phyloP scores from a whole-genome alignment of 2,888 invertebrate genomes.

The Dusona sp. region DNA sequence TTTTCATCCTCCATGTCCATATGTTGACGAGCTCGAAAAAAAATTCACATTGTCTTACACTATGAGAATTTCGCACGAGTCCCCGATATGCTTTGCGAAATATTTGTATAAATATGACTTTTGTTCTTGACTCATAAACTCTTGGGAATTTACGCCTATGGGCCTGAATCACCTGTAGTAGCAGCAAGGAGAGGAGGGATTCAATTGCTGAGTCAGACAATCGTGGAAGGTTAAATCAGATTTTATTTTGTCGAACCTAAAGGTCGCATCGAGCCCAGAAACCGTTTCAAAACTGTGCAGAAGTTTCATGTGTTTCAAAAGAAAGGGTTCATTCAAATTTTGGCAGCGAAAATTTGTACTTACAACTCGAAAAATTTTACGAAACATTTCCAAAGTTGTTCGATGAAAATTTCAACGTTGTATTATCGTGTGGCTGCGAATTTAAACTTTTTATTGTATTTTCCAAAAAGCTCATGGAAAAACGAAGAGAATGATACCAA shows the following conservation, averaged over 20 bases:
- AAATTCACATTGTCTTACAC: slow-evolving; percentile 6
- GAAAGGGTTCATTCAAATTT: too few relatives aligned
- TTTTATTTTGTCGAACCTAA: slow-evolving; percentile 1
- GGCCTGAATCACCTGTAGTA: slow-evolving; percentile 38
- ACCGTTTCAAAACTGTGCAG: neutral
- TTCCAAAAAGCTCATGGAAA: too few relatives aligned
- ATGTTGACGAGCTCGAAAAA: slow-evolving; percentile 9
- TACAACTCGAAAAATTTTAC: too few relatives aligned
- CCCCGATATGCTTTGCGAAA: neutral
- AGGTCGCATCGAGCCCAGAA: neutral
- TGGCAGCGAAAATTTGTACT: too few relatives aligned
- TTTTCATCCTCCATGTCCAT: slow-evolving; percentile 30
- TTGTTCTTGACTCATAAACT: neutral
- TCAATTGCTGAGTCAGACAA: slow-evolving; percentile 20
- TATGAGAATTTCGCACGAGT: slow-evolving; percentile 27
- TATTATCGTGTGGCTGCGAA: too few relatives aligned
- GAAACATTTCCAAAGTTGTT: too few relatives aligned
- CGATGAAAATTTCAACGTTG: too few relatives aligned
- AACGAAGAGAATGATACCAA: too few relatives aligned
- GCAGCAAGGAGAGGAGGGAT: neutral
- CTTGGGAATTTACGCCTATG: slow-evolving; percentile 18
- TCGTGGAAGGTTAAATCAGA: slow-evolving; percentile 1
- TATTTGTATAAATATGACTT: neutral
- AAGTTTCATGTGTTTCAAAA: neutral
- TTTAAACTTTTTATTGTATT: too few relatives aligned